Percentiles rank a stretch among this genome's conserved stretches.
phyloP scores from a whole-genome alignment of 2,113 vertebrate species.

The Columba livia region DNA sequence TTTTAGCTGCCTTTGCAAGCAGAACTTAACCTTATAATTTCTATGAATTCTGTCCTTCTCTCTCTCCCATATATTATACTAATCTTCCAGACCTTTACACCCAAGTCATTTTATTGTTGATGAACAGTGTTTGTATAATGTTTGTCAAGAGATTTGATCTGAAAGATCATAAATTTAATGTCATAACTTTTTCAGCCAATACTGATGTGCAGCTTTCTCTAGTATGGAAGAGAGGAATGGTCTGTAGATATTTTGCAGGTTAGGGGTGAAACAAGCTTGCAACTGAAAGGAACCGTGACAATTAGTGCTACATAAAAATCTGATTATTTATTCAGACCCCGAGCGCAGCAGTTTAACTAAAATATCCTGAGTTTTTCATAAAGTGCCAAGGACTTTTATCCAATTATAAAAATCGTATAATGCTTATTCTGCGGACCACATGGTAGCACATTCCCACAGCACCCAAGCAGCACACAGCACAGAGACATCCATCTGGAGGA shows the following conservation, averaged over 20 bases:
- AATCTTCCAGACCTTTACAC: neutral
- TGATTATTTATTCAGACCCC: neutral
- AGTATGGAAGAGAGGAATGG: neutral
- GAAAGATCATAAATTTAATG: neutral
- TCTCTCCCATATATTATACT: neutral
- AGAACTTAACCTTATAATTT: neutral
- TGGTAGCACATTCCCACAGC: neutral
- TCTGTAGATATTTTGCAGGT: neutral
- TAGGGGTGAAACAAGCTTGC: neutral
- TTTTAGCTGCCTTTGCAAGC: neutral
- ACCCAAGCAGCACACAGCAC: neutral
- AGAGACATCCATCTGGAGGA: neutral
- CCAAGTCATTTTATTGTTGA: neutral
- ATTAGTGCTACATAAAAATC: neutral
- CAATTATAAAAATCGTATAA: neutral
- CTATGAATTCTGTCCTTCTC: neutral
- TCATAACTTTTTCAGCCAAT: neutral
- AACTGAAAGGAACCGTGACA: neutral
- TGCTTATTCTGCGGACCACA: neutral
- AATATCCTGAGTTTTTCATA: neutral
- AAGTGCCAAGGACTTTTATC: neutral
- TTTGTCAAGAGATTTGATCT: constrained; percentile 16
- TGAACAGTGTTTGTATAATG: neutral
- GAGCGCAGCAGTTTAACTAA: neutral
- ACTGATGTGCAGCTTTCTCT: neutral